Conservation (phyloP, 2,113 vertebrate genomes). For the Sardina pilchardus region DNA sequence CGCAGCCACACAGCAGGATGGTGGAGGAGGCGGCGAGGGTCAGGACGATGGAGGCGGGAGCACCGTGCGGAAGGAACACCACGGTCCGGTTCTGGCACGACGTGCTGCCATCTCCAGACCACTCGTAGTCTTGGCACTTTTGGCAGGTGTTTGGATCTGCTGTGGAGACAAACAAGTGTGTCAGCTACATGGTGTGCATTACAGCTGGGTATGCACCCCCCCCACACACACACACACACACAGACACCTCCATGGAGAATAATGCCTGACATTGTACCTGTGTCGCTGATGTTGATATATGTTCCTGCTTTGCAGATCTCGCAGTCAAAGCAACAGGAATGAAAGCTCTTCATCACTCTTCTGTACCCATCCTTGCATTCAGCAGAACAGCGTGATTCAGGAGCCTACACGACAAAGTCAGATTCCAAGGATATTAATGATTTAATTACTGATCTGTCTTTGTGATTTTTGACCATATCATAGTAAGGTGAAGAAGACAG, state of each 20-base stretch:
- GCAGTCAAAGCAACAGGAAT: conserved; percentile 70
- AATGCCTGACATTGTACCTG: conserved; percentile 50
- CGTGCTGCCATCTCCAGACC: conserved; percentile 61
- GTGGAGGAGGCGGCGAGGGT: conserved; percentile 43
- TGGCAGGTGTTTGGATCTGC: conserved; percentile 61
- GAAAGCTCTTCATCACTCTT: conserved; percentile 3
- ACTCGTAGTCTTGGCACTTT: conserved; percentile 58
- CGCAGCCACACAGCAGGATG: conserved; percentile 52
- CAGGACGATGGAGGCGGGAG: conserved; percentile 56
- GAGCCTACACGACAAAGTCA: conserved; percentile 19
- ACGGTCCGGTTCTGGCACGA: conserved; percentile 57
- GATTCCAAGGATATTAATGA: no score
- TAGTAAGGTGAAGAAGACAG: no score
- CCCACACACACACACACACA: conserved; percentile 13
- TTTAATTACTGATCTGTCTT: no score
- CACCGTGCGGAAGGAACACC: conserved; percentile 57
- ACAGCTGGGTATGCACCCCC: background rate
- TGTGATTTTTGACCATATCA: no score
- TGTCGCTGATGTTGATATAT: conserved; percentile 73
- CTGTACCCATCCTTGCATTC: background rate
- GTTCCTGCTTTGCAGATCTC: conserved; percentile 59
- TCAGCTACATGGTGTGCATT: background rate
- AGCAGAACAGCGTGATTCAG: conserved; percentile 20
- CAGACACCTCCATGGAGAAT: background rate
- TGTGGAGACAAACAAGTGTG: background rate